Evolutionary conservation across 2,113 vertebrate genomes (phyloP), one percentile per base, ranked within the genome.

Genomic region (Ivindomyrus marchei): DNA sequence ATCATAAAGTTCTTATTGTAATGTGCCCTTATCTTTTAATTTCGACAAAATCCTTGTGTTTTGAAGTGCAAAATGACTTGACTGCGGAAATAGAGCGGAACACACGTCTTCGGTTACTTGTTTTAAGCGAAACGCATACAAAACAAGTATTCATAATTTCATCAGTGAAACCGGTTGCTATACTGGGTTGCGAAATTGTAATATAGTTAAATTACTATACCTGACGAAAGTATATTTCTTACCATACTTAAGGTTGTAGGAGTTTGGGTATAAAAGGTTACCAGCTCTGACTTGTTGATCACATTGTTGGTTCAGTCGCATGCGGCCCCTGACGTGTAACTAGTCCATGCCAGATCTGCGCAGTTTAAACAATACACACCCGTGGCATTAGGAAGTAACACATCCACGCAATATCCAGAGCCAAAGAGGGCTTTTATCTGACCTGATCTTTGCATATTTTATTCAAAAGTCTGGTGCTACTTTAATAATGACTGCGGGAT

Each of bases 391-490:
- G 27, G 10, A 31, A 70, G 62, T 70, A 70, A 70, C 62, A 27
- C n/a, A 31, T 70, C 9, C 10, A 31, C n/a, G 2, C 84, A 91
- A 91, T 91, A 91, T 91, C 42, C 90, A 89, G 90, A 93, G 93
- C 46, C 39, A 91, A 92, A 92, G 92, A 24, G 87, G 56, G 88
- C 77, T 89, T 91, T 89, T 91, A 92, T 93, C 89, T 85, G 92
- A 89, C 92, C 87, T 92, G 91, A 92, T 92, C 92, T 92, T 89
- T 89, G 93, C 27, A 92, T 92, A 94, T 92, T 94, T 93, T 93
- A 91, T 95, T 95, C 94, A 93, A 92, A 95, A 94, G 94, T 93
- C 94, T 92, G 94, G 94, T 93, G 94, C 94, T 95, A 95, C 94
- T 95, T 95, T 66, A 95, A 93, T 93, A 95, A 93, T 93, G 88